phyloP scores from a whole-genome alignment of 2,113 vertebrate species.

The human region DNA sequence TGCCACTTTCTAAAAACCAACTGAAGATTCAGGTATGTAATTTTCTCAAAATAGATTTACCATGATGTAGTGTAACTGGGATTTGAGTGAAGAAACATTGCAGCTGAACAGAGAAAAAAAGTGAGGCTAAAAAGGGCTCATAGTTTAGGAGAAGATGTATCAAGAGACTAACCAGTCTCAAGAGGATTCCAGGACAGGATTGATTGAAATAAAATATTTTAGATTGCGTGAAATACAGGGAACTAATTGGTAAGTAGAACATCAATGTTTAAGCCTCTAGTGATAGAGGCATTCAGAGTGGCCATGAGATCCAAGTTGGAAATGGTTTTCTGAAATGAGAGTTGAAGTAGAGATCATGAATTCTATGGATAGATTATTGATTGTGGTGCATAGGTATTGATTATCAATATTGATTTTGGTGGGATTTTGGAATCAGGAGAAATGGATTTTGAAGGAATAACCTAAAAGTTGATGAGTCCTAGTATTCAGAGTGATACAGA shows the following conservation, averaged over 20 bases:
- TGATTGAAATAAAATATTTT: neutral
- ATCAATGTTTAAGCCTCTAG: neutral
- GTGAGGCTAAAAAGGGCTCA: neutral
- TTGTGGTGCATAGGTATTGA: neutral
- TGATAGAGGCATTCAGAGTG: neutral
- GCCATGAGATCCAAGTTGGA: neutral
- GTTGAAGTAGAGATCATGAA: neutral
- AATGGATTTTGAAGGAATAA: constrained; percentile 22
- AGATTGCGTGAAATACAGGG: neutral
- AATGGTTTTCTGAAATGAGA: neutral
- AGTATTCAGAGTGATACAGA: neutral
- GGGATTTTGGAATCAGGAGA: neutral
- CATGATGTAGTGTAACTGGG: neutral
- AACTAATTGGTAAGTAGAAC: neutral
- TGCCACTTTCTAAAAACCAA: neutral
- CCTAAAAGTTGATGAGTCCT: neutral
- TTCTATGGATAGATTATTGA: neutral
- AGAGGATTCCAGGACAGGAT: neutral
- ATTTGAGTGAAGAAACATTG: neutral
- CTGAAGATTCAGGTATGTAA: neutral
- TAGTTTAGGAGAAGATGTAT: neutral
- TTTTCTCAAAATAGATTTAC: neutral
- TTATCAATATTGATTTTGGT: neutral
- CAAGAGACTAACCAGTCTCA: neutral
- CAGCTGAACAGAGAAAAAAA: neutral